Base-by-base conservation (phyloP, 2,888 invertebrate species). In the Drosophila flavopinicola region DNA sequence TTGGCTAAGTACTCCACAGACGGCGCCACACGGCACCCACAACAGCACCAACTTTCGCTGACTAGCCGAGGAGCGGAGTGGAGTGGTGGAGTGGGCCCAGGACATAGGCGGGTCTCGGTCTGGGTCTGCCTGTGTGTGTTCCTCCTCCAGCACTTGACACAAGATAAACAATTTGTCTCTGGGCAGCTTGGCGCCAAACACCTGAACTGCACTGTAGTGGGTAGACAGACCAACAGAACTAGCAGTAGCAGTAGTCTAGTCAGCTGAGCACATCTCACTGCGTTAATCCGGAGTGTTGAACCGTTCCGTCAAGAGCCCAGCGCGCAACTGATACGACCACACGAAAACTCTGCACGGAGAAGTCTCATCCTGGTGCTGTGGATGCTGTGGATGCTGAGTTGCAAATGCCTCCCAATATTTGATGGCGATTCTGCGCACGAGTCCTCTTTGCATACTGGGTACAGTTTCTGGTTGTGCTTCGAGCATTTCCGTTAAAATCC, bases 151-250 rank as follows among this genome's bases (percentile, higher is more conserved):
- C 75, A 85, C 80, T 80, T 85, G 85, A 85, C 85, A 85, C 85
- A 75, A 85, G 79, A 78, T 80, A 80, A 80, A 85, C 83, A 80
- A 80, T 78, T 80, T 80, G 80, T 85, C 83, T 78, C 65, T 77
- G 85, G 85, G 58, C 85, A 80, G 66, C 75, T 85, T 82, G 79
- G 78, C 80, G 80, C 83, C 83, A 85, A 80, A 85, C 75, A 80
- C 85, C 72, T 73, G 60, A 66, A 45, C 20, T 25, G 60, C 37
- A 61, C 27, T 23, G 27, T 13, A 30, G 42, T 33, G 38, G 27
- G 29, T 20, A 20, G 20, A 20, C 20, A n/a, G n/a, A n/a, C n/a
- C n/a, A n/a, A n/a, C n/a, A n/a, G n/a, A n/a, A n/a, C n/a, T n/a
- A n/a, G n/a, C n/a, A n/a, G n/a, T n/a, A n/a, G n/a, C n/a, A n/a